Evolutionary conservation across 64 coral and sea anemone species (phyloP), one percentile per base, ranked within the genome.

Genomic region (Actinia equina): DNA sequence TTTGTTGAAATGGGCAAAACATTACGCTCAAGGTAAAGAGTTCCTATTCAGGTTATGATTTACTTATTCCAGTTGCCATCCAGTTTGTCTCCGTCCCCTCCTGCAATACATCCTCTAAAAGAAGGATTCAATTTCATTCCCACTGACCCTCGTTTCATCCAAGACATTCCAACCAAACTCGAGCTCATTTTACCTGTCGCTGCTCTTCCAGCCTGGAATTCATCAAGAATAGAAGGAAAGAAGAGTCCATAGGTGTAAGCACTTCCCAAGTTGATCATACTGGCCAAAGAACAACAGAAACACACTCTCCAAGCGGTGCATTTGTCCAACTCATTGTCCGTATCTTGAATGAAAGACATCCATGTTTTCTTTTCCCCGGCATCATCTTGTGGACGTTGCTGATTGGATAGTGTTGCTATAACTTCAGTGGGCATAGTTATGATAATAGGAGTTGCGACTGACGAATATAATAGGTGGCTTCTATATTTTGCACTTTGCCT

Each of bases 191-290:
- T 49, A 81, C 78, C 78, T 52, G 78, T 81, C 22, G 78, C 49
- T 52, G 78, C 78, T 49, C 52, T 81, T 52, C 78, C 78, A 81
- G 78, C 78, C 22, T 52, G 41, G 22, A 81, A 81, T 52, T 81
- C 78, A 10, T 49, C 43, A 6, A 81, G 49, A 49, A 81, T 81
- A 17, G 42, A 20, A 22, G 78, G 78, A n/a, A 81, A 81, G 2
- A 81, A 52, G 3, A 81, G 18, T 10, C 78, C 78, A 49, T 81
- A 81, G 5, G 17, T 6, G 26, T 74, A 42, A 9, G 69, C 37
- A 41, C 23, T 74, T 2, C 69, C 69, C 69, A 74, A 74, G 20
- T 74, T 74, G 25, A 74, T 74, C 5, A 30, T 27, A 74, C 69
- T 14, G n/a, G 69, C 69, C 25, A 74, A 10, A 13, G 69, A 7